A percentile compares a stretch with the other conserved stretches of the same genome.
phyloP scores from a whole-genome alignment of 2,888 invertebrate genomes.

The Synergus gifuensis region DNA sequence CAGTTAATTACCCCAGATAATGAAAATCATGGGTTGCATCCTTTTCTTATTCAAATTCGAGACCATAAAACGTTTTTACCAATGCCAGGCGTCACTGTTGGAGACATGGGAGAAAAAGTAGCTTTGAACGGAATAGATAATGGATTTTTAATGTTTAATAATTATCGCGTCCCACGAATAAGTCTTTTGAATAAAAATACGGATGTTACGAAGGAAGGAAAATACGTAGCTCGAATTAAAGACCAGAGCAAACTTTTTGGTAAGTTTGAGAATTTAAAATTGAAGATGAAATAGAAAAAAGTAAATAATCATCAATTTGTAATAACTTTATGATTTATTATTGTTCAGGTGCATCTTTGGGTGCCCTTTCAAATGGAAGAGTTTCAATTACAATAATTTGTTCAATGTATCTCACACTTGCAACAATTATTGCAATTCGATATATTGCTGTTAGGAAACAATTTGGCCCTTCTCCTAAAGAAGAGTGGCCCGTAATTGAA shows the following conservation, averaged over 20 bases:
- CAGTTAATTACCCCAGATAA: conserved; percentile 90
- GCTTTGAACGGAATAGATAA: conserved; percentile 96
- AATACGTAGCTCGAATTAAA: conserved; percentile 88
- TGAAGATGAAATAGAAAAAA: not conserved
- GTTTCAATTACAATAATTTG: conserved; percentile 85
- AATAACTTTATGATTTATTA: not conserved
- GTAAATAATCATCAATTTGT: not conserved
- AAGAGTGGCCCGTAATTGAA: conserved; percentile 92
- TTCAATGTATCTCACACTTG: conserved; percentile 83
- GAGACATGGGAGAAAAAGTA: conserved; percentile 95
- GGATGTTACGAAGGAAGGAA: conserved; percentile 91
- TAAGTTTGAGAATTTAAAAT: conserved; percentile 59
- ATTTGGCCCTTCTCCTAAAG: conserved; percentile 87
- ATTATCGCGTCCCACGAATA: conserved; percentile 89
- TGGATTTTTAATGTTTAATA: conserved; percentile 90
- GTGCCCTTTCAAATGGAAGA: conserved; percentile 90
- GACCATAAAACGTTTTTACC: conserved; percentile 86
- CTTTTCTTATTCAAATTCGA: conserved; percentile 92
- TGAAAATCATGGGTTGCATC: conserved; percentile 90
- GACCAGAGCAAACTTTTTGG: conserved; percentile 92
- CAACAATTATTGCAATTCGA: conserved; percentile 89
- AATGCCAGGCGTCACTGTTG: conserved; percentile 89
- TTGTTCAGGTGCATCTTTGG: conserved; percentile 83
- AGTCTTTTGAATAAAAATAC: conserved; percentile 91
- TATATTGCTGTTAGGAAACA: conserved; percentile 93